Base-by-base conservation (phyloP, 2,888 invertebrate species). In the Prionchulus punctatus region DNA sequence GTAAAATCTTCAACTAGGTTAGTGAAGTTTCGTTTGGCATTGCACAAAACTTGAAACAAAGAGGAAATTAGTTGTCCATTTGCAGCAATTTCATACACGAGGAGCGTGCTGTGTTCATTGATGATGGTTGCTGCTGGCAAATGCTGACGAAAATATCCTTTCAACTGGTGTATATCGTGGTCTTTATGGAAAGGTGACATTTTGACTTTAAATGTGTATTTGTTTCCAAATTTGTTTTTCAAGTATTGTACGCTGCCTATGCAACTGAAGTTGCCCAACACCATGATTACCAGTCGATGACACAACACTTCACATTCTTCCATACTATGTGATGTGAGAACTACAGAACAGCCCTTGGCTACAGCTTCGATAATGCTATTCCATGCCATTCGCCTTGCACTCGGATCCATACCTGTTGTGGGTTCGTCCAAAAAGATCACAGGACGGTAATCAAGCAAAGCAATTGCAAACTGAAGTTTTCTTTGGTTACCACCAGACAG, bases 261-360 rank as follows among this genome's bases (percentile, higher is more conserved):
- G 74, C 86, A 86, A 80, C 84, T 80, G 45, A 86, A 72, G 64
- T 82, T 82, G 55, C 86, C 86, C 72, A 85, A 85, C 50, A 86
- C 85, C 86, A 87, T 85, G 65, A 87, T 86, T 53, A 84, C 86
- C 30, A 87, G 83, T 66, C 85, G 77, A 52, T 84, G 82, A 73
- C 86, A 87, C 62, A 88, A 75, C 49, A 85, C 85, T 70, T 87
- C 87, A 47, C 86, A 86, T 76, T 87, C 87, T 73, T 87, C 87
- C 86, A 87, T 87, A 66, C 86, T 85, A 77, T 88, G 87, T 62
- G 87, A 87, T 26, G 86, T 87, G 60, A 87, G 74, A 62, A 87
- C 84, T 18, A 36, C 36, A 12, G 36, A 36, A 30, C 70, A 70
- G 3, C 69, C 70, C 43, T 67, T 55, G 21, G 66, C 60, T 3